Conservation (phyloP, 1,140 invertebrate species). For the Bombus terrestris region DNA sequence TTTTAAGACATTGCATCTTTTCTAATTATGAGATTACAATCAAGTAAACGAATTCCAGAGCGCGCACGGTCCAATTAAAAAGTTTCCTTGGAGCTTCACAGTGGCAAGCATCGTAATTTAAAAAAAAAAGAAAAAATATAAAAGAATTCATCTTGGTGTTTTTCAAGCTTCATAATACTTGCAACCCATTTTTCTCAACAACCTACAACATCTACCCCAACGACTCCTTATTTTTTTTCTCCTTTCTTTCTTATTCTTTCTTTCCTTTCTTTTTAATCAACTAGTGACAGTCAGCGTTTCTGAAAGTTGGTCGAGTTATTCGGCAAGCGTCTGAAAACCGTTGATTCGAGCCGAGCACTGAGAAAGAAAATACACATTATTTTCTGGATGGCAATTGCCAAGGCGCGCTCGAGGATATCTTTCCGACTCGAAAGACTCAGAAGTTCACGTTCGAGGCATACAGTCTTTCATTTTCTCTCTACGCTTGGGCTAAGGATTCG, state of each 20-base stretch:
- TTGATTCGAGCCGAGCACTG: no score
- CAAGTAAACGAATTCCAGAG: neutral
- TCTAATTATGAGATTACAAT: neutral
- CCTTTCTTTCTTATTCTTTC: neutral
- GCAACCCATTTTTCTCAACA: neutral
- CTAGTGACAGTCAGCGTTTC: neutral
- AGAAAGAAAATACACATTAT: neutral
- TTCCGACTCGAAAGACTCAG: constrained; percentile 11
- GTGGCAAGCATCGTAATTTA: neutral
- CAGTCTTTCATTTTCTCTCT: neutral
- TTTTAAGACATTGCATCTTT: neutral
- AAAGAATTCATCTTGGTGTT: neutral
- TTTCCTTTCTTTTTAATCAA: neutral
- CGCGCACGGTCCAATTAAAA: neutral
- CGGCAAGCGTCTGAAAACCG: neutral
- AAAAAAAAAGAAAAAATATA: neutral
- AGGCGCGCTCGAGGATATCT: neutral
- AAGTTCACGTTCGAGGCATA: neutral
- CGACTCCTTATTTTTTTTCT: neutral
- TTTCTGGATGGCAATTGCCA: neutral
- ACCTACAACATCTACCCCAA: neutral
- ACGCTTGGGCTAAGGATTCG: neutral
- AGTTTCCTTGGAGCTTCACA: neutral
- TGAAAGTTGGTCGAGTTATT: neutral
- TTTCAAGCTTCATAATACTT: neutral